A percentile compares a stretch with the other conserved stretches of the same genome.
These are phyloP conservation scores for Oscheius onirici DNA, from an alignment of 2,888 invertebrate species.

Conservation along the genomic window DNA sequence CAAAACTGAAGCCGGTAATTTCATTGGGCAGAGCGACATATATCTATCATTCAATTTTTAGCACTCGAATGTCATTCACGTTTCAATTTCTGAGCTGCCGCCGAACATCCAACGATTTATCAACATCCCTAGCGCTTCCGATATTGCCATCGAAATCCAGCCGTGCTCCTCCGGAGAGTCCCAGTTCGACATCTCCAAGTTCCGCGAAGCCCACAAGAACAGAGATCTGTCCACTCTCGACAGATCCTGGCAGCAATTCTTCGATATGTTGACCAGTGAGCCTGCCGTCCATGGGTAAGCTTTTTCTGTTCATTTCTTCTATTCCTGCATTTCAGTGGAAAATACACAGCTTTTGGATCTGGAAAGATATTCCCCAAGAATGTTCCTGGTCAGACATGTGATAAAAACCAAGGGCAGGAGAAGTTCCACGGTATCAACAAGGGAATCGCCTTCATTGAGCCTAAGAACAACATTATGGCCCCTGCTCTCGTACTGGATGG, in stretches of 20 bases:
- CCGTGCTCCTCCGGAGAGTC: not conserved
- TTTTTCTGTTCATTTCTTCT: no score
- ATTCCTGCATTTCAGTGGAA: slow-evolving; percentile 18
- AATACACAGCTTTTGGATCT: not conserved
- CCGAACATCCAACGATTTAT: not conserved
- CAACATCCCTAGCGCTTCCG: not conserved
- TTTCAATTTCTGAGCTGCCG: slow-evolving; percentile 1
- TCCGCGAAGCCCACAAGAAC: not conserved
- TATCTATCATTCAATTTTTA: not conserved
- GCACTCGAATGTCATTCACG: not conserved
- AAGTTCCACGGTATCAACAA: not conserved
- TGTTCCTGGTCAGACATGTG: not conserved
- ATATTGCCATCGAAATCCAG: slow-evolving; percentile 13
- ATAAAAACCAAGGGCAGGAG: slow-evolving; percentile 2
- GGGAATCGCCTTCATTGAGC: slow-evolving; percentile 24
- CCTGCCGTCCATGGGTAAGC: slow-evolving; percentile 10
- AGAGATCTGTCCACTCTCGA: slow-evolving; percentile 16
- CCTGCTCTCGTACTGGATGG: slow-evolving; percentile 29
- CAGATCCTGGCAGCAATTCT: slow-evolving; percentile 19
- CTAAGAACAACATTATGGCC: not conserved
- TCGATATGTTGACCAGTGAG: slow-evolving; percentile 31
- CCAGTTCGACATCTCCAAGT: slow-evolving; percentile 7
- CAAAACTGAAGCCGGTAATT: slow-evolving; percentile 17
- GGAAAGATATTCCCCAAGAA: slow-evolving; percentile 20
- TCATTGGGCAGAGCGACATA: no score